Evolutionary conservation across 1,140 invertebrate genomes (phyloP), one percentile per base, ranked within the genome.

Genomic region (Drosophila suzukii): DNA sequence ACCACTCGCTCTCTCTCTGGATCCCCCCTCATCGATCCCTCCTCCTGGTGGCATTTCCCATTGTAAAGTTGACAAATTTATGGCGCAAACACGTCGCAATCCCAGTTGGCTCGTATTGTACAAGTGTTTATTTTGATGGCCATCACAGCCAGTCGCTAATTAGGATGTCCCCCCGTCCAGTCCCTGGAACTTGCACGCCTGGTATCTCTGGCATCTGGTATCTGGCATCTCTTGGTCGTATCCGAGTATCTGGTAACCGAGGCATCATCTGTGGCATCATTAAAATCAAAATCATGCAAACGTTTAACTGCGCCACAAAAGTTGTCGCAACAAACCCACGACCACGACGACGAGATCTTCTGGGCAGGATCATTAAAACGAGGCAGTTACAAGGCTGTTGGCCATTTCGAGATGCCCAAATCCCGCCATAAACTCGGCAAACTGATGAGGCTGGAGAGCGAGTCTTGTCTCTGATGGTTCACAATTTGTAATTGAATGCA

Each of bases 251-350:
- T 46, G 43, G 43, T 20, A 46, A 11, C 43, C 51, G 10, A 55
- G 47, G 47, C 51, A 71, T 74, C 51, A 71, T 74, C 61, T 62
- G 77, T 70, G 55, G 68, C 75, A 86, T 83, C 84, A 66, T 88
- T 89, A 88, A 88, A 88, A 88, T 88, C 84, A 88, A 83, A 88
- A 88, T 88, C 83, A 88, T 88, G 83, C 83, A 88, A 88, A 81
- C 84, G 84, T 89, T 88, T 88, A 88, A 88, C 80, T 74, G 61
- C 80, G 80, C 76, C 51, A 89, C 84, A 88, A 89, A 83, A 88
- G 72, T 80, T 89, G 84, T 83, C 83, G 72, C 83, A 79, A 75
- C 65, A 68, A 68, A 54, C 62, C 65, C 67, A 70, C 44, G 34
- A 62, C 24, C 24, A 17, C 8, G 32, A 34, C 32, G 32, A 34